Evolutionary conservation across 2,888 invertebrate species (phyloP).

Genomic region (Phyllotreta cruciferae): DNA sequence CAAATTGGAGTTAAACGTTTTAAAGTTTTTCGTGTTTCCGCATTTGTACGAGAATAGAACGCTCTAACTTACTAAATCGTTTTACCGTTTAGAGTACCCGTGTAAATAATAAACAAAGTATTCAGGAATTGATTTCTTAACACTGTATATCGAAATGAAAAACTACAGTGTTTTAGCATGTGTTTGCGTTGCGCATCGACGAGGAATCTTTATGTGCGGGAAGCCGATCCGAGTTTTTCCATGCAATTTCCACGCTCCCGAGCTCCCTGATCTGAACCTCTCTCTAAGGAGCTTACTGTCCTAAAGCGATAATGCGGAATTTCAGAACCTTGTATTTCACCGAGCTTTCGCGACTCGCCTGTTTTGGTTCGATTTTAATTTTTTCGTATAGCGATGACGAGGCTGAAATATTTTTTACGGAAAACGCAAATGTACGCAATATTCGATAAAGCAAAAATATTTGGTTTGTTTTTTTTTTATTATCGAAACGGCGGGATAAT

Average conservation of each 20-base stretch:
- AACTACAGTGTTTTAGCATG: conserved; percentile 10
- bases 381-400: not conserved
- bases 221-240: conserved; percentile 20
- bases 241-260: conserved; percentile 18
- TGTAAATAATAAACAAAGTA: too few relatives aligned
- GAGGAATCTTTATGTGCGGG: conserved; percentile 12
- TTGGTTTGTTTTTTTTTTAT: too few relatives aligned
- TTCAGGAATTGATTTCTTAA: too few relatives aligned
- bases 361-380: conserved; percentile 22
- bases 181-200: conserved; percentile 14
- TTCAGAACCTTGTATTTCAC: conserved; percentile 18
- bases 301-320: conserved; percentile 24
- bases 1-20: conserved; percentile 16
- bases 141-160: not conserved
- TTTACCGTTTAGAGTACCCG: too few relatives aligned
- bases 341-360: conserved; percentile 2
- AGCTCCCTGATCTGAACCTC: conserved; percentile 7
- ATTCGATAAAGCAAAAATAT: too few relatives aligned
- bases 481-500: too few relatives aligned
- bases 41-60: too few relatives aligned
- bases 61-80: too few relatives aligned
- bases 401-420: too few relatives aligned
- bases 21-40: conserved; percentile 1
- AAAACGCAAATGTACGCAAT: too few relatives aligned
- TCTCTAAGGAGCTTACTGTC: conserved; percentile 20